Percentiles rank a stretch among this genome's conserved stretches.
These are phyloP conservation scores for Zootoca vivipara DNA, from an alignment of 2,113 vertebrate species.

Conservation along the genomic window DNA sequence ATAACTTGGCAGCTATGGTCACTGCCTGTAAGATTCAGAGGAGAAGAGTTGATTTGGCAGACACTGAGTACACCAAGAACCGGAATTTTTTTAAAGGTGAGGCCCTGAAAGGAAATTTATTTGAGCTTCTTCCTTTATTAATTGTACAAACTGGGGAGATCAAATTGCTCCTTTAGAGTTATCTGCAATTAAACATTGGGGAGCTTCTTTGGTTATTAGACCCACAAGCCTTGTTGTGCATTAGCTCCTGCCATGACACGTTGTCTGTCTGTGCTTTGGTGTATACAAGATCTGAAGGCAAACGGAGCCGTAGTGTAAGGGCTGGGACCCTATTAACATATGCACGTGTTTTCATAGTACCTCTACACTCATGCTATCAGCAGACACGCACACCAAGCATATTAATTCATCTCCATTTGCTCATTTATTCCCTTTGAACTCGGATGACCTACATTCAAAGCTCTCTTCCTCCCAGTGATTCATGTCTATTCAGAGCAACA, in stretches of 20 bases:
- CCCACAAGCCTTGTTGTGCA: neutral
- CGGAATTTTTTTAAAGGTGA: neutral
- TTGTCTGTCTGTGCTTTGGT: neutral
- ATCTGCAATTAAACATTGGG: neutral
- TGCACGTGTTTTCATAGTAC: neutral
- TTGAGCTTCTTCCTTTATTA: neutral
- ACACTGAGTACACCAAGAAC: neutral
- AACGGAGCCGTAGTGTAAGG: neutral
- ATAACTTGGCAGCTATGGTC: too few species aligned
- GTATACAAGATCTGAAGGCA: neutral
- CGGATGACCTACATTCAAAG: conserved; percentile 51
- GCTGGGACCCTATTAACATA: conserved; percentile 18
- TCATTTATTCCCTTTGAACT: conserved; percentile 46
- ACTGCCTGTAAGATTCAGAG: neutral
- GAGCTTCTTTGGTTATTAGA: neutral
- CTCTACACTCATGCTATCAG: neutral
- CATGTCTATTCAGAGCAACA: conserved; percentile 52
- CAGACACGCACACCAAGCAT: neutral
- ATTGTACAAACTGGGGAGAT: neutral
- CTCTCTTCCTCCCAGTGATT: conserved; percentile 39
- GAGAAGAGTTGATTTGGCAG: neutral
- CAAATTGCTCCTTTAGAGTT: neutral
- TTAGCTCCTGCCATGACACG: neutral
- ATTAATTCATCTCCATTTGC: neutral
- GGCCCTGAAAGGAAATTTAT: neutral